These are phyloP conservation scores for Struthidea cinerea DNA, from an alignment of 2,113 vertebrate genomes.

Conservation along the genomic window DNA sequence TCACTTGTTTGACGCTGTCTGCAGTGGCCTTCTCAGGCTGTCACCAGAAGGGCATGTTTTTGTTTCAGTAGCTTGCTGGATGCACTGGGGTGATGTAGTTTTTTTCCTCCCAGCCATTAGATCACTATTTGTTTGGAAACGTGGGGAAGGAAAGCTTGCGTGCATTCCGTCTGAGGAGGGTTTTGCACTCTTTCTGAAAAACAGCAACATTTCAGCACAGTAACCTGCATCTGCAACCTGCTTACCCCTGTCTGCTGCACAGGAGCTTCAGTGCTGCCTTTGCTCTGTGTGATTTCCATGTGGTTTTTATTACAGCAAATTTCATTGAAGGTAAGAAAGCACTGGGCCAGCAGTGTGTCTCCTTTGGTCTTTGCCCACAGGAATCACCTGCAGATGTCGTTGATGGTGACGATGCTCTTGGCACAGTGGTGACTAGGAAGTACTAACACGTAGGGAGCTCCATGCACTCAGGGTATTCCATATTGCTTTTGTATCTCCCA, in stretches of 20 bases:
- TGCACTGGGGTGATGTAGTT: accelerated
- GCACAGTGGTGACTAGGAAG: not conserved
- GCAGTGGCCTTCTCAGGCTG: not conserved
- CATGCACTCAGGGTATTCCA: not conserved
- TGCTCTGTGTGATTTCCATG: accelerated
- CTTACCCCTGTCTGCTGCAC: not conserved
- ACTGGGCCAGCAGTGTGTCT: not conserved
- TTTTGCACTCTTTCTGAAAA: not conserved
- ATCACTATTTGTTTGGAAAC: not conserved
- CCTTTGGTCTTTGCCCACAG: not conserved
- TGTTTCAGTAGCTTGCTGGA: not conserved
- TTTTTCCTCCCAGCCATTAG: not conserved
- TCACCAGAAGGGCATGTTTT: not conserved
- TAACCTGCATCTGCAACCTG: not conserved
- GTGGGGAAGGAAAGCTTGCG: not conserved
- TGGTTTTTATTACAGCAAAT: not conserved
- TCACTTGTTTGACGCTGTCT: not conserved
- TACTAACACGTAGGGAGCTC: not conserved
- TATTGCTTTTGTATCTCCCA: not conserved
- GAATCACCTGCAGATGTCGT: not conserved
- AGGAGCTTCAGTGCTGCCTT: not conserved
- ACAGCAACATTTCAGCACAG: not conserved
- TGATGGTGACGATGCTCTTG: not conserved
- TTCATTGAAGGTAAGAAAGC: not conserved
- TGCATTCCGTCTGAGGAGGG: accelerated